Evolutionary conservation across 2,888 invertebrate genomes (phyloP).

Genomic region (Apamea sordens): DNA sequence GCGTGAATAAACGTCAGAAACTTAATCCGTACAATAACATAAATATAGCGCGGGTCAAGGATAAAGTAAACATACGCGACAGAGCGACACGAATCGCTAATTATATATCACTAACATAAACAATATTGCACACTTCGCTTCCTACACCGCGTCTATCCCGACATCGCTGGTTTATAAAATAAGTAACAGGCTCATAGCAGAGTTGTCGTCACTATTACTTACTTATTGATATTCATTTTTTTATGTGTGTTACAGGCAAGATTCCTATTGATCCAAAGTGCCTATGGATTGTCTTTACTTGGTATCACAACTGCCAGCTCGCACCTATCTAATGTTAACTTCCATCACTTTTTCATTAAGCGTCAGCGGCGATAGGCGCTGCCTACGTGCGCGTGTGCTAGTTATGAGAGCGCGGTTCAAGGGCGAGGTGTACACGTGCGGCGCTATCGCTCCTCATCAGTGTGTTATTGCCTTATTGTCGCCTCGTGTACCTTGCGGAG

Average conservation of each 20-base stretch:
- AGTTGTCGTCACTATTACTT: neutral
- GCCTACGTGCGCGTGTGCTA: conserved; percentile 7
- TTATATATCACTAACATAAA: neutral
- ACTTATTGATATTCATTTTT: no score
- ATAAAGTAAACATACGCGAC: conserved; percentile 4
- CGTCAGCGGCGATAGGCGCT: neutral
- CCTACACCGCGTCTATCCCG: neutral
- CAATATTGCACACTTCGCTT: neutral
- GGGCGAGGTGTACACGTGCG: conserved; percentile 51
- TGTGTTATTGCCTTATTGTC: conserved; percentile 37
- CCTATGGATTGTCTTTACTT: conserved; percentile 8
- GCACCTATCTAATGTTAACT: conserved; percentile 4
- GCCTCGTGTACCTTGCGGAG: conserved; percentile 47
- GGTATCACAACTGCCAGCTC: conserved; percentile 7
- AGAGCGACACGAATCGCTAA: neutral
- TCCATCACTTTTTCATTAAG: conserved; percentile 33
- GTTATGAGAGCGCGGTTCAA: conserved; percentile 40
- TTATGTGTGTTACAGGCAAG: neutral
- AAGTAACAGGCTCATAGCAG: neutral
- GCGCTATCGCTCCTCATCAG: conserved; percentile 28
- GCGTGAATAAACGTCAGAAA: conserved; percentile 3
- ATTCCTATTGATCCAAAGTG: neutral
- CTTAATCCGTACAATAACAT: conserved; percentile 14
- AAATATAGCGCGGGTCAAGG: conserved; percentile 42
- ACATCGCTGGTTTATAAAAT: neutral